These are phyloP conservation scores for Autographa gamma DNA, from an alignment of 2,888 invertebrate species.

Conservation along the genomic window DNA sequence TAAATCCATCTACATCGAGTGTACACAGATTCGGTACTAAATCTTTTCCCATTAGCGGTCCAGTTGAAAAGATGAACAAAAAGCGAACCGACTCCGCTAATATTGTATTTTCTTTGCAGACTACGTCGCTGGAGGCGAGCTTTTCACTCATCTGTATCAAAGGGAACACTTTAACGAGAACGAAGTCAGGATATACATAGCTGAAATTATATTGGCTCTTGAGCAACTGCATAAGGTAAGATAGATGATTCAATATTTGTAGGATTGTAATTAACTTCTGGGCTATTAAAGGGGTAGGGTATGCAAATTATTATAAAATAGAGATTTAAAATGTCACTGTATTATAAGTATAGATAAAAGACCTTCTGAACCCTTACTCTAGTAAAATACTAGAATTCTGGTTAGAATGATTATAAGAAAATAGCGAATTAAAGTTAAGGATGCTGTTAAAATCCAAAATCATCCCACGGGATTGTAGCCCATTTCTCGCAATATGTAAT, in stretches of 20 bases:
- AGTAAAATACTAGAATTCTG: too few relatives aligned
- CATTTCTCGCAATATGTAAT: not conserved
- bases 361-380: too few relatives aligned
- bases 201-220: constrained; percentile 98
- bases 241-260: not conserved
- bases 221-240: constrained; percentile 98
- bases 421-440: not conserved
- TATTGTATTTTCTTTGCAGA: constrained; percentile 88
- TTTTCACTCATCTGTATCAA: constrained; percentile 98
- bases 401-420: too few relatives aligned
- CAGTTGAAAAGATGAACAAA: not conserved
- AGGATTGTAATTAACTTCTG: too few relatives aligned
- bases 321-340: too few relatives aligned
- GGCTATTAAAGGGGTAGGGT: too few relatives aligned
- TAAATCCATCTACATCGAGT: too few relatives aligned
- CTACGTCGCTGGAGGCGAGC: constrained; percentile 98
- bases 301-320: too few relatives aligned
- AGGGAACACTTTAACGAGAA: constrained; percentile 97
- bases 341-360: too few relatives aligned
- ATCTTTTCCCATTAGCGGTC: not conserved
- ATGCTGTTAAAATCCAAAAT: not conserved
- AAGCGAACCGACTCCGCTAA: constrained; percentile 1
- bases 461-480: not conserved
- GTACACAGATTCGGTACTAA: too few relatives aligned
- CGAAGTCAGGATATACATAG: constrained; percentile 97